These are phyloP conservation scores for Triplophysa dalaica DNA, from an alignment of 2,113 vertebrate species.

Conservation along the genomic window DNA sequence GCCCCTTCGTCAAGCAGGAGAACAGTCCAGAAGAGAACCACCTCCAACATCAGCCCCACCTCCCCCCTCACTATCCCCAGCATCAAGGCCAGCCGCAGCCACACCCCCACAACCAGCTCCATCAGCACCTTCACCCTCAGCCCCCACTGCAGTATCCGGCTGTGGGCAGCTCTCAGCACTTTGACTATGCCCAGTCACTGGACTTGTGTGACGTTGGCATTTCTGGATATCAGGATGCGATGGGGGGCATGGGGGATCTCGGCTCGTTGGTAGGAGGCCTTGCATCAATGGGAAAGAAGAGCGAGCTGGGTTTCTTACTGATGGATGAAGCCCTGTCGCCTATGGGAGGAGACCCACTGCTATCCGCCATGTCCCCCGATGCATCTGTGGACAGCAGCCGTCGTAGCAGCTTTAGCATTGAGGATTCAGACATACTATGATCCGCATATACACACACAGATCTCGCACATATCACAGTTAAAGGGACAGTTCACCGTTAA, in stretches of 20 bases:
- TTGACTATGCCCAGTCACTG: constrained; percentile 86
- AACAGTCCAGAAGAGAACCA: constrained; percentile 77
- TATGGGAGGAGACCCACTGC: constrained; percentile 87
- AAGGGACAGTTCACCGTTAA: not conserved
- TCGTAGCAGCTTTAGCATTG: constrained; percentile 97
- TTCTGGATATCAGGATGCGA: constrained; percentile 76
- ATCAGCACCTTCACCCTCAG: constrained; percentile 76
- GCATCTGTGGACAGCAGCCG: constrained; percentile 95
- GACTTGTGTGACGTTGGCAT: constrained; percentile 82
- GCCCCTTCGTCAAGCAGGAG: constrained; percentile 87
- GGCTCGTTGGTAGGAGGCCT: constrained; percentile 68
- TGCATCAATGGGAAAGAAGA: constrained; percentile 79
- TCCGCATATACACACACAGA: constrained; percentile 14
- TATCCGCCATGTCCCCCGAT: constrained; percentile 92
- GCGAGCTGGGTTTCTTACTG: constrained; percentile 87
- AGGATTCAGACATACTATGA: constrained; percentile 93
- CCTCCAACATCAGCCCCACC: constrained; percentile 68
- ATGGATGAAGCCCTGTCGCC: constrained; percentile 94
- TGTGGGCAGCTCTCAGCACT: constrained; percentile 77
- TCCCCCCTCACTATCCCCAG: constrained; percentile 64
- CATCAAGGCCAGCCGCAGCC: constrained; percentile 64
- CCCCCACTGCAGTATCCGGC: constrained; percentile 75
- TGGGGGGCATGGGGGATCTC: constrained; percentile 81
- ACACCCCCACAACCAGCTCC: constrained; percentile 59
- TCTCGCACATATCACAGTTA: constrained; percentile 3